phyloP scores from a whole-genome alignment of 2,888 invertebrate species.

The Tetanocera ferruginea region DNA sequence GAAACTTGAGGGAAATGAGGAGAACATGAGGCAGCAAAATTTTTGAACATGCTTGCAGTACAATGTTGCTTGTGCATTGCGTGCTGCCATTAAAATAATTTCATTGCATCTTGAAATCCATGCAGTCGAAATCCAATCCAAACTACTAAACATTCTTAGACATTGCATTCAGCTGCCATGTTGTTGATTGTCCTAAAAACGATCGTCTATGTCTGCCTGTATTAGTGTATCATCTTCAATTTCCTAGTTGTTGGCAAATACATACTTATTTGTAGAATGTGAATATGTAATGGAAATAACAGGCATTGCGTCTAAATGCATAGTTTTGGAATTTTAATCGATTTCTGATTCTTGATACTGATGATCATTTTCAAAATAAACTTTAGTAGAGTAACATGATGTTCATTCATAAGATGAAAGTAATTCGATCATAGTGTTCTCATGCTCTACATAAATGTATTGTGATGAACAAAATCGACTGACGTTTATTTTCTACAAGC shows the following conservation, averaged over 20 bases:
- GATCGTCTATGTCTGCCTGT: background rate
- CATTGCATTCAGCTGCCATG: slow-evolving; percentile 21
- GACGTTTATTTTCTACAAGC: no score
- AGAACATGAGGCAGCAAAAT: background rate
- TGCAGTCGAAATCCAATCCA: slow-evolving; percentile 6
- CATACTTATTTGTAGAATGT: background rate
- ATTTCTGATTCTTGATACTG: slow-evolving; percentile 5
- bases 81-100: slow-evolving; percentile 16
- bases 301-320: slow-evolving; percentile 24
- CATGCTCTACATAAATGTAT: background rate
- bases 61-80: background rate
- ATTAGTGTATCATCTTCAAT: background rate
- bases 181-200: background rate
- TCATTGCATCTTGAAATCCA: background rate
- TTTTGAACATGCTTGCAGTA: background rate
- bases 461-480: background rate
- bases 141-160: slow-evolving; percentile 8
- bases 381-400: background rate
- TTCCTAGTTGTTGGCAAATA: background rate
- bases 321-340: slow-evolving; percentile 12
- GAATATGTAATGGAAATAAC: background rate
- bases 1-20: background rate
- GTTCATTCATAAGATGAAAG: no score
- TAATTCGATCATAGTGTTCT: background rate
- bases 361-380: slow-evolving; percentile 1